These are phyloP conservation scores for Halictus rubicundus DNA, from an alignment of 1,140 invertebrate species.

Conservation along the genomic window DNA sequence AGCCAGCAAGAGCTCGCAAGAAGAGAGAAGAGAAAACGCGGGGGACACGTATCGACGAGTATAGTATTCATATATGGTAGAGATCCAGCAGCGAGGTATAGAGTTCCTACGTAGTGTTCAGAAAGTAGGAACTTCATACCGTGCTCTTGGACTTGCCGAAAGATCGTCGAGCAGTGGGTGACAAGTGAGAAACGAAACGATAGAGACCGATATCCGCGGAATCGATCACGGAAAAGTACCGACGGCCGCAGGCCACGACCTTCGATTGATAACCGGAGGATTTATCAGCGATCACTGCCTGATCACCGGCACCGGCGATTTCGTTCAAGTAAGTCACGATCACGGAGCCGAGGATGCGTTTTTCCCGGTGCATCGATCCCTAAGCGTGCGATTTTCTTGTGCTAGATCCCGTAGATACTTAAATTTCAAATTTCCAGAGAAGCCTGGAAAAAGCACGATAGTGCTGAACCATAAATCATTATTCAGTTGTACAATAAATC, in stretches of 20 bases:
- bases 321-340: conserved; percentile 28
- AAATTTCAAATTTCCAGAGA: too few relatives aligned
- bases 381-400: too few relatives aligned
- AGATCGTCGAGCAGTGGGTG: conserved; percentile 69
- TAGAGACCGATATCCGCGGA: conserved; percentile 15
- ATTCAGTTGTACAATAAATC: too few relatives aligned
- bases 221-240: conserved; percentile 51
- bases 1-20: not conserved
- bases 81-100: conserved; percentile 81
- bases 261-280: conserved; percentile 32
- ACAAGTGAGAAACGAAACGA: not conserved
- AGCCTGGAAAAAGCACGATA: too few relatives aligned
- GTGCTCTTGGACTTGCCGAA: conserved; percentile 81
- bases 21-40: conserved; percentile 17
- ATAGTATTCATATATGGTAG: conserved; percentile 71
- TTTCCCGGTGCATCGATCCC: too few relatives aligned
- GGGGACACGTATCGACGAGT: conserved; percentile 37
- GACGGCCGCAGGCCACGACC: conserved; percentile 15
- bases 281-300: conserved; percentile 41
- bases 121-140: conserved; percentile 81
- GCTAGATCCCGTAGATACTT: too few relatives aligned
- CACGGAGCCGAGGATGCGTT: too few relatives aligned
- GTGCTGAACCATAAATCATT: too few relatives aligned
- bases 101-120: conserved; percentile 80
- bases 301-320: conserved; percentile 12